Evolutionary conservation across 1,140 invertebrate genomes (phyloP).

Genomic region (Ostrea edulis): DNA sequence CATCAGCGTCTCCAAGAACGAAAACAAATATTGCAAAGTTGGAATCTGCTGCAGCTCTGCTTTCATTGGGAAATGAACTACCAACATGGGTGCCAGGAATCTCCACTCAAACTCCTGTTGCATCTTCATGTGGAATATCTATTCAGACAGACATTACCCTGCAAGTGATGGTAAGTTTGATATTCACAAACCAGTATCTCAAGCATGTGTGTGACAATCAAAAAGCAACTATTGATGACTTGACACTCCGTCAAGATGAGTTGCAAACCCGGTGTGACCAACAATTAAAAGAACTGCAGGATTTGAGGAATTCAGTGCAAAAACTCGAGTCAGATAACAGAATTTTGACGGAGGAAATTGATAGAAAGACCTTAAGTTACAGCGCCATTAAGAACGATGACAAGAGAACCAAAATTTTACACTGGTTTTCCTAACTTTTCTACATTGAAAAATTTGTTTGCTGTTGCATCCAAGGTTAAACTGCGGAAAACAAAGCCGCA

Average conservation of each 20-base stretch:
- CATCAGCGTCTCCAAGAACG: neutral
- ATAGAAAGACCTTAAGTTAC: neutral
- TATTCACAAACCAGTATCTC: neutral
- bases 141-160: neutral
- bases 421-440: neutral
- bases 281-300: too few relatives aligned
- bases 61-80: neutral
- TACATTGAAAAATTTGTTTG: neutral
- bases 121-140: neutral
- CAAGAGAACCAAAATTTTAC: neutral
- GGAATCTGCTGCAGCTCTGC: neutral
- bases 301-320: neutral
- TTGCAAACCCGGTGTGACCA: too few relatives aligned
- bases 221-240: neutral
- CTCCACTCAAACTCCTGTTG: too few relatives aligned
- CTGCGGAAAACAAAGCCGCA: neutral
- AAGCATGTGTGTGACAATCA: too few relatives aligned
- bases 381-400: neutral
- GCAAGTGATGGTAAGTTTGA: neutral
- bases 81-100: too few relatives aligned
- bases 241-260: neutral
- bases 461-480: neutral
- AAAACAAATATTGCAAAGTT: neutral
- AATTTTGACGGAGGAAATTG: neutral
- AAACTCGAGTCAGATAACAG: constrained; percentile 3